Base-by-base conservation (phyloP, 2,888 invertebrate species). In the Lycophotia porphyrea region DNA sequence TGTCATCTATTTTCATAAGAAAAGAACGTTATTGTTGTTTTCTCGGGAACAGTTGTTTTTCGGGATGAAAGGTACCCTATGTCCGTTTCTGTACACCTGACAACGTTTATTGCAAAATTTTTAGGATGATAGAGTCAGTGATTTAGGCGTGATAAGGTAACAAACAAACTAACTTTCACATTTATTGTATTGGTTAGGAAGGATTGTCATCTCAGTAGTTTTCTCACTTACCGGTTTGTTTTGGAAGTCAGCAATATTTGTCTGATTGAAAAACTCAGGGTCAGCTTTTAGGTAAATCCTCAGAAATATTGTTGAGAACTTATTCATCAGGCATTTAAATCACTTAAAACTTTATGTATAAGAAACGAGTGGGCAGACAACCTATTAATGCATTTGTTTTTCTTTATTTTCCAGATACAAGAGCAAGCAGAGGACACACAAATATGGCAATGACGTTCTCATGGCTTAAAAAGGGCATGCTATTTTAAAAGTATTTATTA, bases 381-480 rank as follows among this genome's bases (percentile, higher is more conserved):
- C 15, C 27, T 73, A 73, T 27, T 68, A 74, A 49, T 39, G n/a
- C 36, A 55, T 36, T 58, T 58, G 2, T 65, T 58, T 74, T 63
- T 36, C 9, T 39, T 65, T 77, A 63, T 81, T 72, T 81, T 71
- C 27, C 44, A 52, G 31, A 52, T 42, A 8, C 24, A 49, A 66
- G 18, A 52, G 15, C n/a, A 36, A 34, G 11, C 2, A 69, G 63
- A 81, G 79, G 84, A 71, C 80, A 34, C 3, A 55, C 60, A 34
- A 66, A 84, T 58, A 47, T 47, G 39, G 60, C 65, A 69, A 80
- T 80, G 68, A 82, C 80, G 74, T 71, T 39, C 55, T 74, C 34
- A 52, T 68, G 21, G 31, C 31, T 61, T 44, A 55, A 36, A 21
- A 80, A 74, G 71, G 74, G 69, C 67, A 52, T 4, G 49, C 15